Base-by-base conservation (phyloP, 92 coral and sea anemone genomes). In the Ricordea florida region DNA sequence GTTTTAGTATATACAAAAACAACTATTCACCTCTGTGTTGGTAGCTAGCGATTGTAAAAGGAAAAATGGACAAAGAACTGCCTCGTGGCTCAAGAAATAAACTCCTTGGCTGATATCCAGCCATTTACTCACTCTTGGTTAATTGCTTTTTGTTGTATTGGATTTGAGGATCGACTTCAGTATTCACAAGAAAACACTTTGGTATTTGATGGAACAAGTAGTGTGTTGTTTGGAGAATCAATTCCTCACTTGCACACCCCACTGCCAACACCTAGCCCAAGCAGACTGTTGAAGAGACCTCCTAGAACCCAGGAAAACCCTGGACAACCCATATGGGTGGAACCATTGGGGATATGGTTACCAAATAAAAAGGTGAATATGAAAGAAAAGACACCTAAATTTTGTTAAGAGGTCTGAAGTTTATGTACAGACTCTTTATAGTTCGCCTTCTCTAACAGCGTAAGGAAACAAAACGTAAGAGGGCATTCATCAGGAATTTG, bases 271-370 rank as follows among this genome's bases (percentile, higher is more conserved):
- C 85, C 67, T 51, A 40, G 84, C 9, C 78, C 87, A 24, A 49
- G 85, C 46, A 35, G 56, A 66, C n/a, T 47, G 38, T 24, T 47
- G n/a, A 72, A 49, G 10, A 66, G 57, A 20, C 66, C 57, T 36
- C 74, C 60, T 6, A 49, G 44, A 16, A 20, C 23, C 16, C 80
- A 46, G 31, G 22, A 40, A n/a, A 44, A 43, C 10, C 42, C 69
- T 43, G 75, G 55, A 13, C 73, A 67, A 8, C 92, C 92, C 14
- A 48, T 65, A 23, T 91, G 97, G 97, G 66, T 91, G 30, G 92
- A 90, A 5, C 74, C 86, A 0, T 64, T 91, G n/a, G 97, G 97
- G 33, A 44, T 80, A 10, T 91, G 97, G 97, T 72, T 87, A 24
- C 74, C 93, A 23, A 74, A 69, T 6, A 62, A 75, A 44, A 66